phyloP scores from a whole-genome alignment of 2,797 vertebrate genomes.

The Peromyscus attwateri region DNA sequence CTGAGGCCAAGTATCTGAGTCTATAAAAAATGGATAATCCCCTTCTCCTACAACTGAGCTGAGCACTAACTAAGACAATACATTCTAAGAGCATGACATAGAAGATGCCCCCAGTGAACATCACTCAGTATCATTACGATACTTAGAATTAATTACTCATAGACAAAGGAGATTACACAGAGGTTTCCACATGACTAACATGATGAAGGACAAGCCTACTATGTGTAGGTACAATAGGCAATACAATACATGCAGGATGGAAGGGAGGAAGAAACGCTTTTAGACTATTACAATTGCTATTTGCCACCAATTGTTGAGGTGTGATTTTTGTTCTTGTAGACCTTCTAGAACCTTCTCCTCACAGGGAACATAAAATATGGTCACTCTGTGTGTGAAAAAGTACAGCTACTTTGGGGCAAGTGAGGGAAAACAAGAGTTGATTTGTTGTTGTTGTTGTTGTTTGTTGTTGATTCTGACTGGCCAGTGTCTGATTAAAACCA shows the following conservation, averaged over 20 bases:
- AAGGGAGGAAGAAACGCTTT: not conserved
- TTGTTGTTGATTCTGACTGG: not conserved
- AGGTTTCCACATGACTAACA: not conserved
- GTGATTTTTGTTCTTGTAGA: not conserved
- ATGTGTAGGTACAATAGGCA: not conserved
- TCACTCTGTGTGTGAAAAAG: not conserved
- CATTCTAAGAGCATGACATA: not conserved
- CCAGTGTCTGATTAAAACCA: conserved; percentile 16
- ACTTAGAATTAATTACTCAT: not conserved
- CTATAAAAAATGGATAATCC: not conserved
- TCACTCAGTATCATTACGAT: not conserved
- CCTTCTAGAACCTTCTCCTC: not conserved
- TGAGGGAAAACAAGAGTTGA: not conserved
- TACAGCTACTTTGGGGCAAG: not conserved
- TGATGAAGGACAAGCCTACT: not conserved
- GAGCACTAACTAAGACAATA: not conserved
- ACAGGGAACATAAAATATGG: not conserved
- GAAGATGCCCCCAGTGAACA: not conserved
- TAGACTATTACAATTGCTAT: not conserved
- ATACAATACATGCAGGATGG: fast-evolving
- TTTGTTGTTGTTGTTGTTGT: no score
- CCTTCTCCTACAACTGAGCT: not conserved
- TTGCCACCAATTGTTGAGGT: not conserved
- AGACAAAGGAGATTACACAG: not conserved
- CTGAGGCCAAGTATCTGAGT: not conserved